Evolutionary conservation across 2,113 vertebrate species (phyloP).

Genomic region (Burhinus oedicnemus): DNA sequence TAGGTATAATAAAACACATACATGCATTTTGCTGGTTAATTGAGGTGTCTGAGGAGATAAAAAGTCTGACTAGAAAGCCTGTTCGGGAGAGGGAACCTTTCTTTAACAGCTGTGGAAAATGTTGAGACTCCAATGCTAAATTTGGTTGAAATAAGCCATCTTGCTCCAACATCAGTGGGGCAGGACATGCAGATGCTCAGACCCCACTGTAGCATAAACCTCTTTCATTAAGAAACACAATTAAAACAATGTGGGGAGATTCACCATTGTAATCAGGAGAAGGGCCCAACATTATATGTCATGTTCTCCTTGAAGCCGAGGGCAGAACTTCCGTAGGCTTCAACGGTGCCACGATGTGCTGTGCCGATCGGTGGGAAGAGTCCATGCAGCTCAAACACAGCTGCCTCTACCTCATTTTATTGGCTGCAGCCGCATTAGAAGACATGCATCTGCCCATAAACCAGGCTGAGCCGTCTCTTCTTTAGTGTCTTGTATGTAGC

Average conservation of each 20-base stretch:
- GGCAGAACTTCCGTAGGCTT: neutral
- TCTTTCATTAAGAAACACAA: neutral
- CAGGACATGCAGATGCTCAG: neutral
- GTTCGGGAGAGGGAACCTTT: neutral
- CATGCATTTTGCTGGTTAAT: neutral
- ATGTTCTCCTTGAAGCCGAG: neutral
- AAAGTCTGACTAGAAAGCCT: neutral
- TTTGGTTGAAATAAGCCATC: neutral
- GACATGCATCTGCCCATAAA: neutral
- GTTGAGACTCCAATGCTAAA: neutral
- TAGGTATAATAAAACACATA: neutral
- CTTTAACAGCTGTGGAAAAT: neutral
- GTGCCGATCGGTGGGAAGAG: fast-evolving
- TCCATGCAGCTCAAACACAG: neutral
- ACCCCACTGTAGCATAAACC: neutral
- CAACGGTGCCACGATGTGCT: fast-evolving
- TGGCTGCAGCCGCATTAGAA: neutral
- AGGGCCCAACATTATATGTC: neutral
- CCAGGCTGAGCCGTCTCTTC: neutral
- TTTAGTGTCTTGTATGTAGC: neutral
- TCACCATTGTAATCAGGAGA: neutral
- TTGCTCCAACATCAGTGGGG: neutral
- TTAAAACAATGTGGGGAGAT: neutral
- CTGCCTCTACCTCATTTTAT: neutral
- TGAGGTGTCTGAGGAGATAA: neutral